These are phyloP conservation scores for Cryptotermes secundus DNA, from an alignment of 1,140 invertebrate genomes.

Conservation along the genomic window DNA sequence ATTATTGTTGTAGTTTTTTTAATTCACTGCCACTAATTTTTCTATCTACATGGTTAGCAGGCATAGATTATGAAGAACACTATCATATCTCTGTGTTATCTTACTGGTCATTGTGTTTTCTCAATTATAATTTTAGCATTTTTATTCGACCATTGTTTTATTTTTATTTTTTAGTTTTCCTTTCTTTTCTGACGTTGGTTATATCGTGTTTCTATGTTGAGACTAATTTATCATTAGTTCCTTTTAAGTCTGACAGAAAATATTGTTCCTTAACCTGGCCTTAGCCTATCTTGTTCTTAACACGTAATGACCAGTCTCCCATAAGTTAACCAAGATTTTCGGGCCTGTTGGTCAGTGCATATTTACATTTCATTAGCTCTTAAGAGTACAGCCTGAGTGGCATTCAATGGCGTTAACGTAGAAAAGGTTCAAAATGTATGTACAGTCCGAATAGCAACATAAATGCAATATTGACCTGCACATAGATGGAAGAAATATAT, in stretches of 20 bases:
- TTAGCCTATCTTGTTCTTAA: not conserved
- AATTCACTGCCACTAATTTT: not conserved
- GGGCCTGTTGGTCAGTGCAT: not conserved
- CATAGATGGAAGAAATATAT: no score
- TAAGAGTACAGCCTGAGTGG: not conserved
- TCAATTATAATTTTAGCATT: not conserved
- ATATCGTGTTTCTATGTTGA: not conserved
- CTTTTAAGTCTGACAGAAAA: not conserved
- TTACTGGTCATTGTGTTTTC: not conserved
- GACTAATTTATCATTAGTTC: slow-evolving; percentile 5
- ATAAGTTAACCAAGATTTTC: not conserved
- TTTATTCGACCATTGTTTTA: not conserved
- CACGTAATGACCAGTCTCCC: not conserved
- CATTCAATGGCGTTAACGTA: no score
- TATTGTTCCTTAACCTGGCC: not conserved
- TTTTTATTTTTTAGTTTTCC: not conserved
- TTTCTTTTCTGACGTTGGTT: not conserved
- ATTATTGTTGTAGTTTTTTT: not conserved
- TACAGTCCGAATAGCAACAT: no score
- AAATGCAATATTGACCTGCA: no score
- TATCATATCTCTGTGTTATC: not conserved
- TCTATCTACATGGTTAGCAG: not conserved
- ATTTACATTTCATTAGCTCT: not conserved
- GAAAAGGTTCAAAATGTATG: no score
- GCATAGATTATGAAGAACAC: not conserved